phyloP scores from a whole-genome alignment of 2,797 vertebrate species.

The Semaprochilodus insignis region DNA sequence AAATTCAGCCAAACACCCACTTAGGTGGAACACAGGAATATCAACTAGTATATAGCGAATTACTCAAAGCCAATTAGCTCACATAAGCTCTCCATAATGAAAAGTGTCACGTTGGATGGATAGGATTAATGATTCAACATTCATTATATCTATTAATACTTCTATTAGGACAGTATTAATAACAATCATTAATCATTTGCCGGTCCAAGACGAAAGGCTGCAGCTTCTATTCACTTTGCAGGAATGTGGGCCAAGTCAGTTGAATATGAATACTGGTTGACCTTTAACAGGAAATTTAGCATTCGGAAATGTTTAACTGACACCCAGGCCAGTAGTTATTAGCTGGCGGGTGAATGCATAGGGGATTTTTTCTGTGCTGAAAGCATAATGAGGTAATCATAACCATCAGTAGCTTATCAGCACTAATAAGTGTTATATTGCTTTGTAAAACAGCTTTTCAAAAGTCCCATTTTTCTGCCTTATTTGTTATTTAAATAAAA shows the following conservation, averaged over 20 bases:
- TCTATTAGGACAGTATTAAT: not conserved
- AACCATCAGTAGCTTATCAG: not conserved
- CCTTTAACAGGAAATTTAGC: slow-evolving; percentile 23
- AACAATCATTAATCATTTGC: not conserved
- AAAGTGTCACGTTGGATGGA: not conserved
- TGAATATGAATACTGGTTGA: not conserved
- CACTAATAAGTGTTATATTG: not conserved
- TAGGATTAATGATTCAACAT: not conserved
- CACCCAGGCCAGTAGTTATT: slow-evolving; percentile 30
- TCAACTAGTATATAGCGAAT: not conserved
- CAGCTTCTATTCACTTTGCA: not conserved
- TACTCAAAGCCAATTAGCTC: not conserved
- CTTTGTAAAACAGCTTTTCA: not conserved
- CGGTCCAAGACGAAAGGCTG: not conserved
- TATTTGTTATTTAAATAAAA: not conserved
- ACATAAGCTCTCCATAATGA: not conserved
- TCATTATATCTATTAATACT: not conserved
- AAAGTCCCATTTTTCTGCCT: not conserved
- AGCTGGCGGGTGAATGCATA: not conserved
- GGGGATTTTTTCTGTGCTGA: slow-evolving; percentile 20
- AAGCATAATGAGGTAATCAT: not conserved
- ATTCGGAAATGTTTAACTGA: slow-evolving; percentile 13
- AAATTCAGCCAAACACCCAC: slow-evolving; percentile 12
- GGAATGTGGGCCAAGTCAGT: not conserved
- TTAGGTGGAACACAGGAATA: slow-evolving; percentile 1